Evolutionary conservation across 2,113 vertebrate genomes (phyloP), one percentile per base, ranked within the genome.

Genomic region (Gavia stellata): DNA sequence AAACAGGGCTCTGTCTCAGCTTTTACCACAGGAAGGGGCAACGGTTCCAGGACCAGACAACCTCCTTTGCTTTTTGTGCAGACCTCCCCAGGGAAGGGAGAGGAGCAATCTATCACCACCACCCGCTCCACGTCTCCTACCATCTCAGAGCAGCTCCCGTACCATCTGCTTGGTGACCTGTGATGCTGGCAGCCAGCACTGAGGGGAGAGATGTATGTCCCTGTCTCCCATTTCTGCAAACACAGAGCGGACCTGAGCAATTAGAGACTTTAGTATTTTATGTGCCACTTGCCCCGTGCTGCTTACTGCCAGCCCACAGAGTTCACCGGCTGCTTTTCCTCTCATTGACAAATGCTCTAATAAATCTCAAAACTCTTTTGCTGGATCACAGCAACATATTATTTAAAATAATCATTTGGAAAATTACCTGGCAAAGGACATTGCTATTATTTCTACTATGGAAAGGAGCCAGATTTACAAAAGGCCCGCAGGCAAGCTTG

Each of bases 401-500:
- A 92, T 92, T 96, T 92, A 78, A 95, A 96, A 95, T 63, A 96
- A 95, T 93, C 42, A 88, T 90, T 94, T 78, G 63, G 93, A 94
- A 96, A 93, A 96, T 86, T 86, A 88, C 81, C 90, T 93, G 87
- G 97, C 92, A 91, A 88, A 93, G 61, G 82, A 93, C 45, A 62
- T n/a, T 44, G 86, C 79, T 81, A 84, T 95, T 95, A 94, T 90
- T 92, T 93, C 92, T 93, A 17, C 65, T 45, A 15, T 72, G 87
- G 92, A 83, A 90, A 67, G 47, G 34, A 86, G 87, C 70, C 96
- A 96, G 81, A 20, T 63, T 50, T 77, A 42, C 59, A 81, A n/a
- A 92, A 94, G 26, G 34, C 67, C 74, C 4, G 5, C 5, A 10
- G 61, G 74, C 84, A 73, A 55, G 61, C 38, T 62, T 79, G 81